Conservation (phyloP, 64 coral and sea anemone genomes). For the Montipora sp. region DNA sequence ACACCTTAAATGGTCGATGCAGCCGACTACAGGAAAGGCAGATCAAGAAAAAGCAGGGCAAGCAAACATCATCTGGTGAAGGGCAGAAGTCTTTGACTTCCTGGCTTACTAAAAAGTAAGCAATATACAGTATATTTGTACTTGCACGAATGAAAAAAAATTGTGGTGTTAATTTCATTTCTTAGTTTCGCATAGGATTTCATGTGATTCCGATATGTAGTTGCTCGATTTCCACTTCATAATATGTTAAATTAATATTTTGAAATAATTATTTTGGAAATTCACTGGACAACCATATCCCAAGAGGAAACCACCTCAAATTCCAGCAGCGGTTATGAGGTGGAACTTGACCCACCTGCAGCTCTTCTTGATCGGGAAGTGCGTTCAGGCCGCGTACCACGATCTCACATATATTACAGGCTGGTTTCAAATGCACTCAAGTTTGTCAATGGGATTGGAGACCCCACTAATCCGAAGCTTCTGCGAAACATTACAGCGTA, state of each 20-base stretch:
- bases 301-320: constrained; percentile 16
- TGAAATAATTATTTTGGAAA: constrained; percentile 21
- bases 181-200: constrained; percentile 32
- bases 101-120: constrained; percentile 36
- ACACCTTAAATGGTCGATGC: constrained; percentile 23
- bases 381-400: constrained; percentile 28
- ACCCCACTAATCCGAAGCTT: constrained; percentile 21
- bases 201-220: constrained; percentile 23
- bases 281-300: constrained; percentile 6
- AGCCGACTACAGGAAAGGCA: constrained; percentile 31
- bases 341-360: constrained; percentile 26
- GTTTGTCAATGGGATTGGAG: constrained; percentile 5
- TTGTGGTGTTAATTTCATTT: constrained; percentile 12
- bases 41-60: constrained; percentile 33
- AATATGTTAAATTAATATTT: constrained; percentile 33
- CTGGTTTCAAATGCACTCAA: constrained; percentile 29
- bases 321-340: constrained; percentile 6
- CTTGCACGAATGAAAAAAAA: constrained; percentile 24
- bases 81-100: constrained; percentile 31
- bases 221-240: constrained; percentile 9
- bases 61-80: constrained; percentile 4
- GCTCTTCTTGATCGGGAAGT: constrained; percentile 48
- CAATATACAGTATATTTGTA: constrained; percentile 34
- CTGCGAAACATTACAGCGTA: constrained; percentile 30
- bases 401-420: constrained; percentile 32